A percentile compares a stretch with the other conserved stretches of the same genome.
Conservation (phyloP, 2,888 invertebrate species). For the Idaea straminata region DNA sequence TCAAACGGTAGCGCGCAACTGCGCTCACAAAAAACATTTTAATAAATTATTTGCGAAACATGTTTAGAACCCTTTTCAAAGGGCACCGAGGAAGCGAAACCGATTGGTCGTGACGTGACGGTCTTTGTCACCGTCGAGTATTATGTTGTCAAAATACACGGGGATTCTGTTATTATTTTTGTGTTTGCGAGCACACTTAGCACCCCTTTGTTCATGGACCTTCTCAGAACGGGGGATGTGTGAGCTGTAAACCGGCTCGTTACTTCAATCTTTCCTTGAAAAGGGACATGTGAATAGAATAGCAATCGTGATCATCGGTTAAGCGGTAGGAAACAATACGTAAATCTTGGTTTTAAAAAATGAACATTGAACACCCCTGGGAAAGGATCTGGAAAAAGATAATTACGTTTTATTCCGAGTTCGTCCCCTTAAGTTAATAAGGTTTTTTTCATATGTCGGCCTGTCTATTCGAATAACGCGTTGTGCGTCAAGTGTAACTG, state of each 20-base stretch:
- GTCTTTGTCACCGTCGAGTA: slow-evolving; percentile 76
- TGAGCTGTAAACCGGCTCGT: slow-evolving; percentile 59
- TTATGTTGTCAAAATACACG: slow-evolving; percentile 80
- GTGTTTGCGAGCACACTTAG: slow-evolving; percentile 78
- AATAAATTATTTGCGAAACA: slow-evolving; percentile 79
- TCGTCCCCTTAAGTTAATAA: slow-evolving; percentile 67
- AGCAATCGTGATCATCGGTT: slow-evolving; percentile 52
- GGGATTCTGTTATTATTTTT: slow-evolving; percentile 79
- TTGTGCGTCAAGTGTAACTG: slow-evolving; percentile 52
- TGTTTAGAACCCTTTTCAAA: slow-evolving; percentile 71
- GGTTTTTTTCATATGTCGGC: slow-evolving; percentile 60
- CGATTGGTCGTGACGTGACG: slow-evolving; percentile 77
- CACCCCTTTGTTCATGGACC: slow-evolving; percentile 70
- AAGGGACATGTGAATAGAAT: slow-evolving; percentile 67
- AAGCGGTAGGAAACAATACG: slow-evolving; percentile 51
- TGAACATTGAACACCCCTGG: slow-evolving; percentile 30
- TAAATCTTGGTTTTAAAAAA: slow-evolving; percentile 38
- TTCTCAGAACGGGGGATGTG: slow-evolving; percentile 71
- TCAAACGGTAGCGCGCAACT: slow-evolving; percentile 73
- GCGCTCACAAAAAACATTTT: slow-evolving; percentile 59
- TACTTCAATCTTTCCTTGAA: slow-evolving; percentile 67
- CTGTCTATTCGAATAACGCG: slow-evolving; percentile 59
- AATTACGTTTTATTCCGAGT: slow-evolving; percentile 42
- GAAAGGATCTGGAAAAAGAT: slow-evolving; percentile 38
- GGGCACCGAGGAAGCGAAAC: slow-evolving; percentile 73